Evolutionary conservation across 1,140 invertebrate species (phyloP), one percentile per base, ranked within the genome.

Genomic region (Papilio polytes): DNA sequence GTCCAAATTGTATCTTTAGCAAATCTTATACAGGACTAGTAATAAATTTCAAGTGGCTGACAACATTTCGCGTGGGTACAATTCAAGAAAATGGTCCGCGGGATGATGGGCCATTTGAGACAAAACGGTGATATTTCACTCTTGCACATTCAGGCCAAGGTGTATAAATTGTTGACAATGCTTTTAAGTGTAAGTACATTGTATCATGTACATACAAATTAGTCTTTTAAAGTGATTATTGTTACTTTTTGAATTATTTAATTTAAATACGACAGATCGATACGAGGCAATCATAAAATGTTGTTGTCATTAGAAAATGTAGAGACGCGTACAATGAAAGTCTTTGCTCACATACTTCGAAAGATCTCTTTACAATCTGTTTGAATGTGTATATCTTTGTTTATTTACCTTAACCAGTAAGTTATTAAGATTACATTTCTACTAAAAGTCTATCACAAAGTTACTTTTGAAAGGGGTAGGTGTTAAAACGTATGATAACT

Each of bases 51-150:
- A 74, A 15, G 41, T 74, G 20, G 18, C n/a, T 74, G 73, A 26
- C 18, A 74, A 46, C 20, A 46, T 48, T 74, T 74, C 15, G 73
- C 41, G 41, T 46, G 10, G 44, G 73, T 74, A 74, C 44, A 74
- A n/a, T 73, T n/a, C 73, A 46, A 46, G 44, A 74, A 74, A 74
- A 74, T 74, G 20, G 73, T 74, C 44, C 73, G 44, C 41, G 10
- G 73, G 73, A 74, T 48, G 41, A 74, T 74, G 20, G 4, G 41
- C 46, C 73, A 51, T 74, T 51, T 74, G 44, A 74, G 73, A 74
- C 73, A 48, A 74, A 74, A 74, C 44, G 41, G 22, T 48, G 44
- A 48, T 74, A 74, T 74, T 74, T 74, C n/a, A n/a, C n/a, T n/a
- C 46, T 26, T 15, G 41, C 22, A 46, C 13, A 74, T 74, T 13